phyloP scores from a whole-genome alignment of 2,113 vertebrate genomes.

The Nannospalax galili region DNA sequence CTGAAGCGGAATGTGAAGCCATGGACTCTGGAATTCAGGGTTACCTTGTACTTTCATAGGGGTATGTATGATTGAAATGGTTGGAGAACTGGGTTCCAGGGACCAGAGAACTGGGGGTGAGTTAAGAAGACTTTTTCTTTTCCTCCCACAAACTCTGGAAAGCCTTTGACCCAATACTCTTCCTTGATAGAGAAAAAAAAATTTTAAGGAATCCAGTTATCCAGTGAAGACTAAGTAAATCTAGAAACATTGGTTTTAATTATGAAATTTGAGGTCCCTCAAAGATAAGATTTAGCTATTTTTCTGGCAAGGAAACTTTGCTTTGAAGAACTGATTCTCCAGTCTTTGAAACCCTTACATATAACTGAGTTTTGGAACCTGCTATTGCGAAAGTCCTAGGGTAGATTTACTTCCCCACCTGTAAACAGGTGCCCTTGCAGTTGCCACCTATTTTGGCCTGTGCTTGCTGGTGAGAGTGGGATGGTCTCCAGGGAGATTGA shows the following conservation, averaged over 20 bases:
- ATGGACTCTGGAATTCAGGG: background rate
- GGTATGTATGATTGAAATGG: background rate
- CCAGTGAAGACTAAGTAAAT: background rate
- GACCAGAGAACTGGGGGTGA: background rate
- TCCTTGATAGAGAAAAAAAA: background rate
- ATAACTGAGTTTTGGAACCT: background rate
- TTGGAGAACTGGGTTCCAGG: background rate
- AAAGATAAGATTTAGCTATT: background rate
- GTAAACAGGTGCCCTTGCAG: background rate
- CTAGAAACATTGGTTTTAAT: background rate
- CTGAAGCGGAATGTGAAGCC: background rate
- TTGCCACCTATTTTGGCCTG: background rate
- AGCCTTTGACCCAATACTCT: background rate
- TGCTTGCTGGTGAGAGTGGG: background rate
- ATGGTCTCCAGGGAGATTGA: background rate
- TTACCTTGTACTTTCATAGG: background rate
- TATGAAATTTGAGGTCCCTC: constrained; percentile 2
- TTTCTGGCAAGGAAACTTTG: background rate
- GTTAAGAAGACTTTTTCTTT: background rate
- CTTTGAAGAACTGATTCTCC: background rate
- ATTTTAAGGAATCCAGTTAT: background rate
- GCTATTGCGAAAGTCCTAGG: background rate
- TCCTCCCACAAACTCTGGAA: background rate
- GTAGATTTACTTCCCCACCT: background rate
- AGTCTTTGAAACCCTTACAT: background rate